Evolutionary conservation across 1,140 invertebrate genomes (phyloP).

Genomic region (Homalodisca vitripennis): DNA sequence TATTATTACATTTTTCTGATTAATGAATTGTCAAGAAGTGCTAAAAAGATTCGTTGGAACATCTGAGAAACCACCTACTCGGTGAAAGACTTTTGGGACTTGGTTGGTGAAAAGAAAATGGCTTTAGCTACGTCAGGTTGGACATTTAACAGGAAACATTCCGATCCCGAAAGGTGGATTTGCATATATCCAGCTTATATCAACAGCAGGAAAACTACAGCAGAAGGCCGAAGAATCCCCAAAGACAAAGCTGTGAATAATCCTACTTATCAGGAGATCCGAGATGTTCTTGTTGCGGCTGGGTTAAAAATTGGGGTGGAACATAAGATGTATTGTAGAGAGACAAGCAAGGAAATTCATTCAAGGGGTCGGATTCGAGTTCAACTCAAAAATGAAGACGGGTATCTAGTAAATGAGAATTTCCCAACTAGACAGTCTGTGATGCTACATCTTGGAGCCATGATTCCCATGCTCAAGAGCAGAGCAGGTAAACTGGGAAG

Average conservation of each 20-base stretch:
- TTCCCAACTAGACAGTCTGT: slow-evolving; percentile 64
- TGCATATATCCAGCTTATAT: slow-evolving; percentile 96
- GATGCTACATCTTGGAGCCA: no score
- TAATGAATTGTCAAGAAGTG: no score
- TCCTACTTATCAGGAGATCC: slow-evolving; percentile 90
- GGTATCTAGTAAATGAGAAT: slow-evolving; percentile 67
- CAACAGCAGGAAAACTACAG: slow-evolving; percentile 88
- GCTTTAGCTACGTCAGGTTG: no score
- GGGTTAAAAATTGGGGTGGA: slow-evolving; percentile 85
- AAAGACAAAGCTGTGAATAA: slow-evolving; percentile 90
- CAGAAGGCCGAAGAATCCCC: slow-evolving; percentile 80
- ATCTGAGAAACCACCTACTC: no score
- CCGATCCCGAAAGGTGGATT: slow-evolving; percentile 75
- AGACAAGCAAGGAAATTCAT: slow-evolving; percentile 73
- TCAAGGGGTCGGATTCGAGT: slow-evolving; percentile 86
- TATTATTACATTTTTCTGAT: no score
- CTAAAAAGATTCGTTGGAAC: no score
- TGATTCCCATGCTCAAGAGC: no score
- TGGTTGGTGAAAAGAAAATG: no score
- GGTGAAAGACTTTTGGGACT: no score
- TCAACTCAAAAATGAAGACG: slow-evolving; percentile 92
- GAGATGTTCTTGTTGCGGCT: slow-evolving; percentile 81
- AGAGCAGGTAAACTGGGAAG: no score
- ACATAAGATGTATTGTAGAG: slow-evolving; percentile 92
- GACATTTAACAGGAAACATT: no score